A percentile compares a stretch with the other conserved stretches of the same genome.
phyloP scores from a whole-genome alignment of 2,797 vertebrate species.

The Premnoplex brunnescens region DNA sequence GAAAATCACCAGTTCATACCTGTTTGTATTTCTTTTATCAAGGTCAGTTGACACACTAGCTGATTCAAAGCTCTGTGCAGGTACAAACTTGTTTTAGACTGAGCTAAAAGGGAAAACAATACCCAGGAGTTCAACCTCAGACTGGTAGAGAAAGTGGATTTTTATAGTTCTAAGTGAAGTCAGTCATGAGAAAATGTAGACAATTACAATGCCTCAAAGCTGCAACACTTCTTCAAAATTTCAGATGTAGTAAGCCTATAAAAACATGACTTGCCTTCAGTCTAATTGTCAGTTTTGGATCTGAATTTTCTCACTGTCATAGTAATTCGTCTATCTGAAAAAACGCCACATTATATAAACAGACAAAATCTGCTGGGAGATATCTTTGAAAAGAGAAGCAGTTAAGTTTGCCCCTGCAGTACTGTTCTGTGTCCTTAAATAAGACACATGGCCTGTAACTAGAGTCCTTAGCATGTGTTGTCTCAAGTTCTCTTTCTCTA shows the following conservation, averaged over 20 bases:
- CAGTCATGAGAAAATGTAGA: neutral
- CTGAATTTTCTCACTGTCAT: neutral
- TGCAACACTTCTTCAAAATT: neutral
- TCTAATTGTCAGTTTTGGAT: neutral
- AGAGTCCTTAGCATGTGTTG: neutral
- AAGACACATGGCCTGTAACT: neutral
- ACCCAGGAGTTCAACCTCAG: neutral
- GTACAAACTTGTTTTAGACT: neutral
- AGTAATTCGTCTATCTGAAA: neutral
- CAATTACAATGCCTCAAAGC: neutral
- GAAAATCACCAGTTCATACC: neutral
- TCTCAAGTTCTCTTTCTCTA: neutral
- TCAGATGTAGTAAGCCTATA: neutral
- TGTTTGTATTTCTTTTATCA: neutral
- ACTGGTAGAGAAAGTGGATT: neutral
- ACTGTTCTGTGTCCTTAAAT: neutral
- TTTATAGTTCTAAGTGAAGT: neutral
- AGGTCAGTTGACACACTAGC: neutral
- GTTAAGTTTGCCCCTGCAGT: neutral
- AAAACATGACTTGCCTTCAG: neutral
- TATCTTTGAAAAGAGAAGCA: neutral
- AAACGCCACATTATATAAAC: neutral
- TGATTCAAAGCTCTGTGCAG: neutral
- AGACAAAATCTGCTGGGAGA: neutral
- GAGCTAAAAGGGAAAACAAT: neutral